Evolutionary conservation across 64 coral and sea anemone genomes (phyloP).

Genomic region (Montipora efflorescens): DNA sequence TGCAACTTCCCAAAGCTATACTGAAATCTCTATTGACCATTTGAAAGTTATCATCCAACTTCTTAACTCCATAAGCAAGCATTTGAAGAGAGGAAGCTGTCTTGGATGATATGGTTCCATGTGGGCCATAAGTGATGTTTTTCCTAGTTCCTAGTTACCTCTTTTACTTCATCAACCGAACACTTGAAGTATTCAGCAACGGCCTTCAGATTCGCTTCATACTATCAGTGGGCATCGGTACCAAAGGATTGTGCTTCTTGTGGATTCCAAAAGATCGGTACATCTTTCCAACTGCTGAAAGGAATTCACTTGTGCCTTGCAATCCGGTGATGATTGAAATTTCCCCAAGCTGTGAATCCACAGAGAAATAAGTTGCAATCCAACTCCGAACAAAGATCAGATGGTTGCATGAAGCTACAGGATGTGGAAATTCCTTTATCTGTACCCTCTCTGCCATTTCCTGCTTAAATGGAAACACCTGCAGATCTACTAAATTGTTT

Average conservation of each 20-base stretch:
- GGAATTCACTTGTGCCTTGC: conserved; percentile 41
- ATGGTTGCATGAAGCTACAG: conserved; percentile 59
- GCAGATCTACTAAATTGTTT: conserved; percentile 61
- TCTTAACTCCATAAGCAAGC: conserved; percentile 63
- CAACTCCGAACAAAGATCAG: conserved; percentile 65
- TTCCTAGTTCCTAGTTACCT: conserved; percentile 24
- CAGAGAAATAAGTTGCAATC: conserved; percentile 71
- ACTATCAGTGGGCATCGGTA: conserved; percentile 36
- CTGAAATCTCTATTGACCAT: conserved; percentile 34
- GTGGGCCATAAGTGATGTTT: conserved; percentile 54
- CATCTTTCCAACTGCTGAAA: conserved; percentile 70
- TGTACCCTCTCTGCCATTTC: conserved; percentile 53
- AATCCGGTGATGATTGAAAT: conserved; percentile 56
- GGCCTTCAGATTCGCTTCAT: conserved; percentile 39
- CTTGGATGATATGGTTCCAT: conserved; percentile 72
- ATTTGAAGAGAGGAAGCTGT: conserved; percentile 54
- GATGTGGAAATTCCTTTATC: conserved; percentile 51
- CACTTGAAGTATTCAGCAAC: conserved; percentile 62
- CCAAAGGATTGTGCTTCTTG: conserved; percentile 50
- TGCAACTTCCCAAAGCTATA: conserved; percentile 41
- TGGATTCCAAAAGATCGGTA: conserved; percentile 68
- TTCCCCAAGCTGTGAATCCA: conserved; percentile 69
- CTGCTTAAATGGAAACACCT: conserved; percentile 58
- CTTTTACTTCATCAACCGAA: conserved; percentile 67
- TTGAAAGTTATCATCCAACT: conserved; percentile 30